Conservation (phyloP, 1,140 invertebrate species). For the Nasonia giraulti region DNA sequence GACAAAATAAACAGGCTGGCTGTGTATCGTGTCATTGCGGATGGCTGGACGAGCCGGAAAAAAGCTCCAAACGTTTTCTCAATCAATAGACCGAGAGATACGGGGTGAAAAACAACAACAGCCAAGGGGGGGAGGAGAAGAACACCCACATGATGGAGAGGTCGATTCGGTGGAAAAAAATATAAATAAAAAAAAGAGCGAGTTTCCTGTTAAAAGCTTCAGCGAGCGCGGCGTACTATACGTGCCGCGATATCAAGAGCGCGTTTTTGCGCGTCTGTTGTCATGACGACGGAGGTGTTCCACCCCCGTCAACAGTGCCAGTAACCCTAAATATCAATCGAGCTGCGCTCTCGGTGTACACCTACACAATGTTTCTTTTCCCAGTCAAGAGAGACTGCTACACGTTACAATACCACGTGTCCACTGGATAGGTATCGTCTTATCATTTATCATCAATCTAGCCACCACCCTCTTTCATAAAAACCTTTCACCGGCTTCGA, state of each 20-base stretch:
- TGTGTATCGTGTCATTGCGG: too few relatives aligned
- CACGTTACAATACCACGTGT: constrained; percentile 1
- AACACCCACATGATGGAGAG: neutral
- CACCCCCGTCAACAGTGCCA: constrained; percentile 58
- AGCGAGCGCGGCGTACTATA: constrained; percentile 19
- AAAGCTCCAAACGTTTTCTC: neutral
- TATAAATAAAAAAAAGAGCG: constrained; percentile 1
- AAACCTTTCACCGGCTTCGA: neutral
- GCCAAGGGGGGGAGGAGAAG: neutral
- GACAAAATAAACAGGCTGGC: neutral
- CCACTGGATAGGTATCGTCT: neutral
- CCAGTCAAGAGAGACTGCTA: constrained; percentile 41
- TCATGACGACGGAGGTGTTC: constrained; percentile 60
- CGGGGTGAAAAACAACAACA: too few relatives aligned
- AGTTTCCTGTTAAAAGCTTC: constrained; percentile 13
- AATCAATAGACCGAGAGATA: neutral
- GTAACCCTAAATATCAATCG: constrained; percentile 60
- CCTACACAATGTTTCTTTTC: constrained; percentile 47
- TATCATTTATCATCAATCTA: constrained; percentile 16
- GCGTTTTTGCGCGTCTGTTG: constrained; percentile 67
- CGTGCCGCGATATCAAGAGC: constrained; percentile 60
- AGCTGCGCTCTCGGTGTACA: constrained; percentile 51
- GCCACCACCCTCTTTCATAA: neutral
- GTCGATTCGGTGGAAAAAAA: neutral
- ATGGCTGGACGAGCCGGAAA: neutral